Evolutionary conservation across 2,797 vertebrate genomes (phyloP), one percentile per base, ranked within the genome.

Genomic region (Dermochelys coriacea): DNA sequence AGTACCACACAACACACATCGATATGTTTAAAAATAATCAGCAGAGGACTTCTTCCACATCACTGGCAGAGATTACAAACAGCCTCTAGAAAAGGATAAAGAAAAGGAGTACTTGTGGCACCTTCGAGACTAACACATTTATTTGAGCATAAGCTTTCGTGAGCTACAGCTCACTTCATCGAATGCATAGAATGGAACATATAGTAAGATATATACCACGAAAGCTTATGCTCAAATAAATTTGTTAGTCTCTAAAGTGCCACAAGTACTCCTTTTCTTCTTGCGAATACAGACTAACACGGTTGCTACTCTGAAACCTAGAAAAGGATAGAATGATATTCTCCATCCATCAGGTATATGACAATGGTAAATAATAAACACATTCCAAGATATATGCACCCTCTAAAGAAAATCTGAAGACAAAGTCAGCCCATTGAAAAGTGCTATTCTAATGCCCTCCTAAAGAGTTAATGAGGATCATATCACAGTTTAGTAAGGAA

Each of bases 1-100:
- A 34, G 34, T 12, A 4, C 12, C 79, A 86, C 3, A 2, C 21
- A 83, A 64, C 19, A 88, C 7, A 89, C 84, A 19, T 0, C 0
- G 1, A 8, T 74, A 27, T 12, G 11, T 41, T 74, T 45, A 11
- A 74, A 74, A 74, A 74, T 15, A 45, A 74, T 12, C 23, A 1
- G 71, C 14, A 34, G 51, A 78, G 55, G 25, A 15, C 18, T 82
- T 78, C 23, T 19, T 79, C 59, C 15, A 47, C 5, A 80, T 2
- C 55, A 45, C 34, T 88, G 34, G 64, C 0, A 51, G 50, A 90
- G 9, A 12, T 16, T 52, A 74, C 84, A 64, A 10, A 11, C 2
- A 79, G 12, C 8, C 21, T 84, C 31, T 34, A 34, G 59, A 86
- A 74, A 45, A 31, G 55, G 1, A n/a, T n/a, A n/a, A n/a, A 37